These are phyloP conservation scores for Tyrannus savana DNA, from an alignment of 2,113 vertebrate species.

Conservation along the genomic window DNA sequence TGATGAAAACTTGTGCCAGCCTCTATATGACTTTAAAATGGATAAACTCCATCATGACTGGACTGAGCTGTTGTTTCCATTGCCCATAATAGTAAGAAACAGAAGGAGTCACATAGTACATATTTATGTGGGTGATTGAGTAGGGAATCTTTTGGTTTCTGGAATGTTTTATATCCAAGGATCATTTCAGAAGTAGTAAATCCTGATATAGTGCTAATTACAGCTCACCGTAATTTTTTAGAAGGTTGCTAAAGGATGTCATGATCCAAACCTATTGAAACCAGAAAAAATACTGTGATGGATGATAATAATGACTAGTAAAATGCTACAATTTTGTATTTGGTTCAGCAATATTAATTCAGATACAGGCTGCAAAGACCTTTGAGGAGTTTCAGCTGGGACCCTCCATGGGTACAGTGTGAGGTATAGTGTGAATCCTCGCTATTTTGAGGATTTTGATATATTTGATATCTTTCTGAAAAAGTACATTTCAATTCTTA, in stretches of 20 bases:
- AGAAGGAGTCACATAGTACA: neutral
- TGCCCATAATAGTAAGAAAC: neutral
- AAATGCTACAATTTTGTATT: neutral
- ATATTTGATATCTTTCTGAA: neutral
- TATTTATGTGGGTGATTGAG: neutral
- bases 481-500: slow-evolving; percentile 60
- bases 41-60: neutral
- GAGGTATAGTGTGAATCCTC: neutral
- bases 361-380: neutral
- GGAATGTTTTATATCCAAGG: neutral
- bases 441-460: neutral
- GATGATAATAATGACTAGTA: neutral
- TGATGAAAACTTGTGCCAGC: neutral
- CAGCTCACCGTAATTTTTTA: neutral
- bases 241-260: neutral
- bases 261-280: neutral
- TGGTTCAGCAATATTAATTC: neutral
- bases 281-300: neutral
- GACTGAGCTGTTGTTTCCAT: neutral
- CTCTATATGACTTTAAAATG: neutral
- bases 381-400: neutral
- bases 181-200: neutral
- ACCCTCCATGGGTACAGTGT: neutral
- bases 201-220: neutral
- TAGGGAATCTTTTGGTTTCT: neutral